These are phyloP conservation scores for Oedothorax gibbosus DNA, from an alignment of 1,140 invertebrate species.

Conservation along the genomic window DNA sequence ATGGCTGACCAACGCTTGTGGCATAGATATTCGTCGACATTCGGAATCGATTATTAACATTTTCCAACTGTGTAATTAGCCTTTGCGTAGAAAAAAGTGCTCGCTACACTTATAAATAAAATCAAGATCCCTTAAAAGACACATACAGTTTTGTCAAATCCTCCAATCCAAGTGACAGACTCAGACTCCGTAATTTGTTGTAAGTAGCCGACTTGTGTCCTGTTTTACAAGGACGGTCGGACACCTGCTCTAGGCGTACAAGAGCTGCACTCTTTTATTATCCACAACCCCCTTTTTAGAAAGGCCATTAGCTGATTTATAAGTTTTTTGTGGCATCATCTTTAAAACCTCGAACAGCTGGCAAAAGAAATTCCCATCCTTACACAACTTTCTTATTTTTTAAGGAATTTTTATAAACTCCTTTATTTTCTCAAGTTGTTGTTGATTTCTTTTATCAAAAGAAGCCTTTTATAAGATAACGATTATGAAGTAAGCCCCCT, in stretches of 20 bases:
- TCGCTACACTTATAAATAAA: no score
- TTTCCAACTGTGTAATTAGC: no score
- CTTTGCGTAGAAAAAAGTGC: no score
- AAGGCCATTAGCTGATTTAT: slow-evolving; percentile 57
- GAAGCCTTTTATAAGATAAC: slow-evolving; percentile 52
- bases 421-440: slow-evolving; percentile 7
- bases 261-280: slow-evolving; percentile 41
- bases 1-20: no score
- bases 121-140: no score
- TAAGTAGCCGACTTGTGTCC: slow-evolving; percentile 31
- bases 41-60: no score
- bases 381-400: slow-evolving; percentile 52
- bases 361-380: slow-evolving; percentile 45
- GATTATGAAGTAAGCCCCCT: slow-evolving; percentile 48
- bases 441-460: slow-evolving; percentile 51
- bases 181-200: slow-evolving; percentile 55
- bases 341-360: slow-evolving; percentile 55
- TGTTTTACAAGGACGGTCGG: slow-evolving; percentile 44
- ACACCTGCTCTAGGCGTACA: slow-evolving; percentile 46
- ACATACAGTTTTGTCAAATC: no score
- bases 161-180: slow-evolving; percentile 31
- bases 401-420: slow-evolving; percentile 53
- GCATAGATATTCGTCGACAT: no score
- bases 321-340: slow-evolving; percentile 29
- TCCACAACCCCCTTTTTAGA: slow-evolving; percentile 34